phyloP scores from a whole-genome alignment of 2,113 vertebrate species.

The Strix uralensis region DNA sequence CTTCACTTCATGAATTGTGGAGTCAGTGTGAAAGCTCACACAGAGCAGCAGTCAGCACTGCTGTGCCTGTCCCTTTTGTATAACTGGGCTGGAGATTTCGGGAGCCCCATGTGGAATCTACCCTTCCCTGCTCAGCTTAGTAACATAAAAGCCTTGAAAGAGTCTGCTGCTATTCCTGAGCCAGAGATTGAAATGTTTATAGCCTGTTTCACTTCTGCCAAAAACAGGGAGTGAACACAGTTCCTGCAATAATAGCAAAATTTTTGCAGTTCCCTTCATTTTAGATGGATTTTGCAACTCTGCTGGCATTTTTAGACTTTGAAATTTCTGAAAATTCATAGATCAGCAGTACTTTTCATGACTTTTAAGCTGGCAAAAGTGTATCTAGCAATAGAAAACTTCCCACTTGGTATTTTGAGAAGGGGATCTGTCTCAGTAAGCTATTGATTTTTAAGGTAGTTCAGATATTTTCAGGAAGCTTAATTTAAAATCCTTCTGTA shows the following conservation, averaged over 20 bases:
- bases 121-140: background rate
- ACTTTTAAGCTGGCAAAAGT: background rate
- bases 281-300: background rate
- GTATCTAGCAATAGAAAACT: background rate
- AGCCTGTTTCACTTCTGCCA: background rate
- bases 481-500: background rate
- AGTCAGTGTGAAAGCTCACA: background rate
- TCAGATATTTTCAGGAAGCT: background rate
- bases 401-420: background rate
- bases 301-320: background rate
- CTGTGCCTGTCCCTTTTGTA: background rate
- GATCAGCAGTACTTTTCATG: background rate
- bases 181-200: background rate
- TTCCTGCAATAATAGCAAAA: background rate
- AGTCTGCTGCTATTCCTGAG: background rate
- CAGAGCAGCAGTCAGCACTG: background rate
- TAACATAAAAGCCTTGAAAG: background rate
- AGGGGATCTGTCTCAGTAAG: background rate
- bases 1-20: background rate
- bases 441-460: background rate
- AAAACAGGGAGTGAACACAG: background rate
- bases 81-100: background rate
- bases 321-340: background rate
- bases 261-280: conserved; percentile 3
- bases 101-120: background rate